Conservation (phyloP, 2,797 vertebrate genomes). For the Pseudochirops cupreus region DNA sequence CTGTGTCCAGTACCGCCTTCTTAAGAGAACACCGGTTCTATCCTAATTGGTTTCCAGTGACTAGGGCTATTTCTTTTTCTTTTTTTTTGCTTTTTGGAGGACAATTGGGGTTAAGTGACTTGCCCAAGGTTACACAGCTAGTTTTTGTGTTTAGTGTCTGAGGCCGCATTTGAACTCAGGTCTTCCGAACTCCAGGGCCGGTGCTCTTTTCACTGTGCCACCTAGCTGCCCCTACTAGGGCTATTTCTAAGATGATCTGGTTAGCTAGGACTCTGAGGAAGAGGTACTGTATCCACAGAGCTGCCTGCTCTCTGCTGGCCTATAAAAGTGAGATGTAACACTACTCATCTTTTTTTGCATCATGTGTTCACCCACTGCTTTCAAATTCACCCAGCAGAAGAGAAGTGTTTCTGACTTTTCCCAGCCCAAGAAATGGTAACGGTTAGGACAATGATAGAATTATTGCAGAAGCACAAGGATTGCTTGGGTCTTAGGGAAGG, state of each 20-base stretch:
- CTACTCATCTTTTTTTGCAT: neutral
- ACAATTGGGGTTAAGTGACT: no score
- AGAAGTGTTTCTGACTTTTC: neutral
- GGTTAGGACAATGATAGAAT: neutral
- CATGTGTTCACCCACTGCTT: neutral
- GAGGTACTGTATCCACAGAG: neutral
- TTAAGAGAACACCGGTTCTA: neutral
- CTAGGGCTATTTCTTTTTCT: neutral
- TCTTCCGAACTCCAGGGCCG: no score
- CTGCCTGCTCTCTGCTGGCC: neutral
- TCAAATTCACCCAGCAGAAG: neutral
- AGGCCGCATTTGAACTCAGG: no score
- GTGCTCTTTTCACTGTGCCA: no score
- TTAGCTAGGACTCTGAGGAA: neutral
- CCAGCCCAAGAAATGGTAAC: neutral
- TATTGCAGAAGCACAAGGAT: neutral
- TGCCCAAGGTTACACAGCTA: no score
- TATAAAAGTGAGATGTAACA: neutral
- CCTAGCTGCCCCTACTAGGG: neutral
- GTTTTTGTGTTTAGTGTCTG: no score
- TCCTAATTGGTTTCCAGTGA: neutral
- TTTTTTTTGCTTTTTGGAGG: no score
- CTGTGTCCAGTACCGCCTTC: neutral
- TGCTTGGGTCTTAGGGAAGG: no score
- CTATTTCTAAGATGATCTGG: neutral